Conservation (phyloP, 2,113 vertebrate species). For the Tinamus guttatus region DNA sequence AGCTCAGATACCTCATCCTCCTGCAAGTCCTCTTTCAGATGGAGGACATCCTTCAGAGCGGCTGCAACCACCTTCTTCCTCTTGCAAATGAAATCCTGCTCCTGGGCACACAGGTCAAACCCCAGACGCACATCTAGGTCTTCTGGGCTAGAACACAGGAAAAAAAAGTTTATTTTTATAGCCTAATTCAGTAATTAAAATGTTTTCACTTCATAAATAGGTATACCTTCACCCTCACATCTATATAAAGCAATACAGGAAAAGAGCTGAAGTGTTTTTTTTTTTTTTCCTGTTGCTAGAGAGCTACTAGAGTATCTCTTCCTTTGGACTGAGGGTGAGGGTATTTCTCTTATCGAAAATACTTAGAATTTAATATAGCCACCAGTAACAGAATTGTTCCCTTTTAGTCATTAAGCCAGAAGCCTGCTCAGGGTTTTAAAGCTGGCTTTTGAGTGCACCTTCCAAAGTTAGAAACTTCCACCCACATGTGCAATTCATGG, state of each 20-base stretch:
- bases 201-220: not conserved
- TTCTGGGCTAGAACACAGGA: conserved; percentile 64
- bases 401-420: not conserved
- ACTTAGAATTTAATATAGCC: not conserved
- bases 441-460: not conserved
- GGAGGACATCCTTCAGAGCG: conserved; percentile 80
- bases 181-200: not conserved
- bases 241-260: not conserved
- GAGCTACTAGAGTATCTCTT: not conserved
- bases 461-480: not conserved
- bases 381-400: not conserved
- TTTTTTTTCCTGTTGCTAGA: not conserved
- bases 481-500: rapidly evolving
- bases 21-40: conserved; percentile 74
- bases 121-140: conserved; percentile 79
- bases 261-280: not conserved
- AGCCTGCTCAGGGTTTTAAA: conserved; percentile 6
- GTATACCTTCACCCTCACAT: not conserved
- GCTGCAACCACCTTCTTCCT: conserved; percentile 78
- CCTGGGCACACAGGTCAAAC: conserved; percentile 80
- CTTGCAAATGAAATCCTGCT: conserved; percentile 82
- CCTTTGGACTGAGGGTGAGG: not conserved
- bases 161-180: not conserved
- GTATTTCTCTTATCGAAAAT: not conserved
- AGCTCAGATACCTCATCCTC: conserved; percentile 72